A percentile compares a stretch with the other conserved stretches of the same genome.
Conservation (phyloP, 1,140 invertebrate genomes). For the Goniozus legneri region DNA sequence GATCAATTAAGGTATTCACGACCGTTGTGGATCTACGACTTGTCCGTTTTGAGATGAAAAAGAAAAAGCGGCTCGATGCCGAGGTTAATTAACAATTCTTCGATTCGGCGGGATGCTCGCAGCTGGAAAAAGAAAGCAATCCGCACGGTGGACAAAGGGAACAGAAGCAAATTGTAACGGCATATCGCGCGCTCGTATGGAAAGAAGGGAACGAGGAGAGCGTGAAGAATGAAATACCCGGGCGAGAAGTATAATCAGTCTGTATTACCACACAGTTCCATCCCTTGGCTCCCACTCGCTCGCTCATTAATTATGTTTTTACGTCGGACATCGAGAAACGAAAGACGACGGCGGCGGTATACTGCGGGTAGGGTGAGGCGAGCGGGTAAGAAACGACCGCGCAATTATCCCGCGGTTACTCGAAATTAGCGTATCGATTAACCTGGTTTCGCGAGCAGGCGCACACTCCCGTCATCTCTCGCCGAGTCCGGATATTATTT, state of each 20-base stretch:
- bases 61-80: too few relatives aligned
- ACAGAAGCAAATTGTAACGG: slow-evolving; percentile 6
- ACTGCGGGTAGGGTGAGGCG: background rate
- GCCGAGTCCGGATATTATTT: too few relatives aligned
- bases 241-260: slow-evolving; percentile 22
- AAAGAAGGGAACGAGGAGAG: slow-evolving; percentile 16
- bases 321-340: slow-evolving; percentile 1
- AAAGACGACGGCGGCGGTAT: background rate
- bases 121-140: slow-evolving; percentile 15
- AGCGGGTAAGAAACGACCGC: slow-evolving; percentile 4
- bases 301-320: slow-evolving; percentile 34
- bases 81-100: too few relatives aligned
- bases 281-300: slow-evolving; percentile 9
- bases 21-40: too few relatives aligned
- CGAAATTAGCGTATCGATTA: slow-evolving; percentile 30
- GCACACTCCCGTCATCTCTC: background rate
- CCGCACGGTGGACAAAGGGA: slow-evolving; percentile 10
- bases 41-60: too few relatives aligned
- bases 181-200: slow-evolving; percentile 4
- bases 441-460: slow-evolving; percentile 18
- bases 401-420: slow-evolving; percentile 24
- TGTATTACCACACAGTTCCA: slow-evolving; percentile 11
- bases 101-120: slow-evolving; percentile 2
- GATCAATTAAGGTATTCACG: too few relatives aligned
- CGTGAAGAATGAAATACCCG: slow-evolving; percentile 28